A percentile compares a stretch with the other conserved stretches of the same genome.
Conservation (phyloP, 2,888 invertebrate genomes). For the Hymenopus coronatus region DNA sequence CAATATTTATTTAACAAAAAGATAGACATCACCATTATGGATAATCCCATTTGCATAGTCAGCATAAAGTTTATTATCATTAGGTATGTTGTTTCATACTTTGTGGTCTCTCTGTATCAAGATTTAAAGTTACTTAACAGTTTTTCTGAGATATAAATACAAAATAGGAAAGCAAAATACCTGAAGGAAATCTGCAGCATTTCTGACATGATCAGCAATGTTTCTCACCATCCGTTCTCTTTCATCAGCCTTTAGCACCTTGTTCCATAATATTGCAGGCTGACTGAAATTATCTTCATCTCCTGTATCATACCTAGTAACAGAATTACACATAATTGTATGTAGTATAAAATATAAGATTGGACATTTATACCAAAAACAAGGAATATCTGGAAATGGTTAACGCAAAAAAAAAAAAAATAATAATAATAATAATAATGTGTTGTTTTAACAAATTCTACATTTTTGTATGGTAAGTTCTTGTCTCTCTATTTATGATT, state of each 20-base stretch:
- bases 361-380: no score
- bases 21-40: not conserved
- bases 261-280: not conserved
- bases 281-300: not conserved
- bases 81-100: not conserved
- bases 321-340: no score
- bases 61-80: not conserved
- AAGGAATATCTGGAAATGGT: no score
- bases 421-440: no score
- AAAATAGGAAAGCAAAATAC: not conserved
- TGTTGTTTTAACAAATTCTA: no score
- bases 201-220: not conserved
- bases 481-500: no score
- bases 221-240: not conserved
- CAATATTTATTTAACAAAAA: not conserved
- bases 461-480: no score
- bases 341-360: no score
- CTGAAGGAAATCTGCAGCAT: not conserved
- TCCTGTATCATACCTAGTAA: not conserved
- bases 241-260: not conserved
- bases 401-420: no score
- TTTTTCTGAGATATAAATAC: not conserved
- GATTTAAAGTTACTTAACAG: not conserved
- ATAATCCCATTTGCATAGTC: not conserved
- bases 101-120: no score